A percentile compares a stretch with the other conserved stretches of the same genome.
phyloP scores from a whole-genome alignment of 2,797 vertebrate genomes.

The Chiloscyllium punctatum region DNA sequence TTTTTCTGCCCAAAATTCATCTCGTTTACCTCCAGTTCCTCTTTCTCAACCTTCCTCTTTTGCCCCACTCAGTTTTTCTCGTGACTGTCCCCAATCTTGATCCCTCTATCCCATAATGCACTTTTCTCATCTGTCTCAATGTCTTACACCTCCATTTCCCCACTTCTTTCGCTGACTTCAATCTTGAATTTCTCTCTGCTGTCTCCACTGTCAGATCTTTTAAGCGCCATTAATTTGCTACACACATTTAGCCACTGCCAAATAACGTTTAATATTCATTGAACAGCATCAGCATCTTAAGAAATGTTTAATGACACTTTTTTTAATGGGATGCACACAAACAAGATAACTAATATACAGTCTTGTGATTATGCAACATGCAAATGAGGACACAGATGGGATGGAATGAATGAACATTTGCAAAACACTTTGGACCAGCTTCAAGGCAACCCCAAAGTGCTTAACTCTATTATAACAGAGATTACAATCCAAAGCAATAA shows the following conservation, averaged over 20 bases:
- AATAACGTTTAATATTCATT: background rate
- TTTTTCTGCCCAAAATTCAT: background rate
- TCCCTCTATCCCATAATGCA: background rate
- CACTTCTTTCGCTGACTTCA: background rate
- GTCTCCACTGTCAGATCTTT: background rate
- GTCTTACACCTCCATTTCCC: background rate
- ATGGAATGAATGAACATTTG: background rate
- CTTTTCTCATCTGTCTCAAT: background rate
- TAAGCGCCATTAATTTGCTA: background rate
- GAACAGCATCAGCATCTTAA: background rate
- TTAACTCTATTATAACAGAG: background rate
- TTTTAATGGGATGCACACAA: slow-evolving; percentile 5
- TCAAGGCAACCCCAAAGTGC: background rate
- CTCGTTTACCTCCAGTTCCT: background rate
- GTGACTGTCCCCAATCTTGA: background rate
- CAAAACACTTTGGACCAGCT: background rate
- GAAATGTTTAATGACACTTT: background rate
- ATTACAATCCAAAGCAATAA: background rate
- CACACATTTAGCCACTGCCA: background rate
- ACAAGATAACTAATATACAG: background rate
- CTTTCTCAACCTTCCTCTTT: background rate
- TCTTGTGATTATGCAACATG: background rate
- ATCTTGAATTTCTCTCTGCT: background rate
- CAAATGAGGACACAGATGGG: background rate
- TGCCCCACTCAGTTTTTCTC: background rate